Evolutionary conservation across 2,888 invertebrate genomes (phyloP), one percentile per base, ranked within the genome.

Genomic region (Andrena haemorrhoa): DNA sequence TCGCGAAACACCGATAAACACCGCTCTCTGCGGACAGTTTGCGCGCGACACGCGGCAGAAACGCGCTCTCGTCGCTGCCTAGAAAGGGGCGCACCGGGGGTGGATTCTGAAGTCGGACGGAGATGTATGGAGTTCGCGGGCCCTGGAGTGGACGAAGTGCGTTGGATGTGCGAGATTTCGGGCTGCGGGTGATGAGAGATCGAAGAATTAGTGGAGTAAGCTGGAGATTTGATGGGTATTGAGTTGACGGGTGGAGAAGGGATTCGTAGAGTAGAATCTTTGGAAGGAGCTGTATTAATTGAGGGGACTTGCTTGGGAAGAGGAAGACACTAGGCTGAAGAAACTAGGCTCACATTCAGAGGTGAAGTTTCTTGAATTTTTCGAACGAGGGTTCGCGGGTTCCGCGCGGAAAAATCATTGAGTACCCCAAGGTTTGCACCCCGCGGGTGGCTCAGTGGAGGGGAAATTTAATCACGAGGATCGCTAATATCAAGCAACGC

Each of bases 1-100:
- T 75, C 81, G 83, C 83, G 88, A 84, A 86, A 88, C 88, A 86
- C 79, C 86, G 88, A 88, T 88, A 88, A 88, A 88, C 88, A 86
- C 69, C 61, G 58, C 64, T 70, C 63, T 75, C 61, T 78, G 79
- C 7, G 65, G 66, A 66, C 56, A 49, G 47, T 74, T 73, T 69
- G 61, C 23, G 51, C 72, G 20, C 35, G 68, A 64, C 74, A 63
- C 70, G 66, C 35, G 60, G 51, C 60, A 56, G 58, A 61, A 79
- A 66, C 35, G 51, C 60, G 47, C 10, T 23, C 33, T 56, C 58
- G 41, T 60, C 53, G 16, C 66, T 29, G 26, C 29, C n/a, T 23
- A 7, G 29, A 6, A 70, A 56, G 41, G 69, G 60, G 29, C 60
- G 12, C n/a, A 26, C 5, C 35, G 16, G 20, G 63, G 23, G 41